These are phyloP conservation scores for Montipora foliosa DNA, from an alignment of 64 coral and sea anemone species.

Conservation along the genomic window DNA sequence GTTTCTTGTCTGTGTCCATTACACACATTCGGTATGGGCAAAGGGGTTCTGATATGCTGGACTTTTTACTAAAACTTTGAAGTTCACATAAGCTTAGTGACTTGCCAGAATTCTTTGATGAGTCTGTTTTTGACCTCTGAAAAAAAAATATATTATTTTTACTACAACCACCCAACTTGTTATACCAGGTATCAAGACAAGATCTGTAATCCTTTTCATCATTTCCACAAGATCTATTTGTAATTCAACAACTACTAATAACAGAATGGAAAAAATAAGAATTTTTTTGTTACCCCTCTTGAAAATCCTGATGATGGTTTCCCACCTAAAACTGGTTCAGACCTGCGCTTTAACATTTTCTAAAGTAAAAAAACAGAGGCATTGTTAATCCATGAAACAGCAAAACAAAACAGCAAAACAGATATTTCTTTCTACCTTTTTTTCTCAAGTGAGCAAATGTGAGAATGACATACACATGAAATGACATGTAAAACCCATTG, in stretches of 20 bases:
- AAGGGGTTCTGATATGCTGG: slow-evolving; percentile 52
- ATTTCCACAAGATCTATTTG: neutral
- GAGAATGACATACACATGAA: no score
- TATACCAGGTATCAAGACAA: neutral
- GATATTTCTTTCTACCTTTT: no score
- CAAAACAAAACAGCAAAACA: no score
- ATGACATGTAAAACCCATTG: no score
- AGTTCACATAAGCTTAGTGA: slow-evolving; percentile 63
- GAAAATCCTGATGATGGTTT: neutral
- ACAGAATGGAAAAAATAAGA: neutral
- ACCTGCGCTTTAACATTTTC: slow-evolving; percentile 63
- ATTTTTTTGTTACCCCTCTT: neutral
- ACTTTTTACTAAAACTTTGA: neutral
- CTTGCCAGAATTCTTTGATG: slow-evolving; percentile 28
- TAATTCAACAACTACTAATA: neutral
- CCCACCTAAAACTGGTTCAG: slow-evolving; percentile 37
- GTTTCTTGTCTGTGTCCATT: slow-evolving; percentile 55
- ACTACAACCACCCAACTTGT: neutral
- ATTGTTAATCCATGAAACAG: no score
- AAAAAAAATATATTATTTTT: neutral
- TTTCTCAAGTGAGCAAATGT: no score
- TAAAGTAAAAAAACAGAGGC: neutral
- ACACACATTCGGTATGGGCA: slow-evolving; percentile 20
- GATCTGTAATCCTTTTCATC: no score
- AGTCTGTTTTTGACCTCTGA: slow-evolving; percentile 75